Conservation (phyloP, 2,113 vertebrate species). For the Oryzias celebensis region DNA sequence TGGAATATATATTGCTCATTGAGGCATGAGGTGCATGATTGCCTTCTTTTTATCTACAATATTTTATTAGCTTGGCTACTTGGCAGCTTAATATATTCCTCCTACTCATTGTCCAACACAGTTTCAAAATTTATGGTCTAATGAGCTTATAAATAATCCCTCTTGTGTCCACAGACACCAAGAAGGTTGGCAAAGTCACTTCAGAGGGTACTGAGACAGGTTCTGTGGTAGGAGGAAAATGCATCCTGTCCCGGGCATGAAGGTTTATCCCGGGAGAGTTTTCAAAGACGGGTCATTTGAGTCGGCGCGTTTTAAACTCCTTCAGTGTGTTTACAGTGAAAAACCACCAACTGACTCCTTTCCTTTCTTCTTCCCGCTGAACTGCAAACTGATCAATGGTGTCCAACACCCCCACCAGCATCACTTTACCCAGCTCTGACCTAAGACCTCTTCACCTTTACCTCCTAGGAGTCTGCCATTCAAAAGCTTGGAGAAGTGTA, state of each 20-base stretch:
- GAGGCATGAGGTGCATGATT: conserved; percentile 48
- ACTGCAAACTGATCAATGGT: conserved; percentile 37
- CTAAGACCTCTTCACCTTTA: conserved; percentile 46
- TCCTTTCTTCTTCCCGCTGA: conserved; percentile 1
- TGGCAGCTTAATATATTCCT: conserved; percentile 55
- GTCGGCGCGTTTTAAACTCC: conserved; percentile 18
- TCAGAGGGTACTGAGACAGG: conserved; percentile 19
- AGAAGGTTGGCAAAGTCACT: conserved; percentile 61
- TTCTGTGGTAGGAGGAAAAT: conserved; percentile 27
- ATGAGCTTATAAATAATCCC: conserved; percentile 69
- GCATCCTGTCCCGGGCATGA: conserved; percentile 20
- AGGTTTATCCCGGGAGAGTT: conserved; percentile 42
- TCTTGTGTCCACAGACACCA: conserved; percentile 54
- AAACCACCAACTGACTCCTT: conserved; percentile 10
- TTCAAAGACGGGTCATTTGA: conserved; percentile 33
- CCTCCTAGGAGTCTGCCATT: conserved; percentile 3
- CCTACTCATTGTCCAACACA: conserved; percentile 52
- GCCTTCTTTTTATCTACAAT: conserved; percentile 45
- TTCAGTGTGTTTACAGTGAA: conserved; percentile 32
- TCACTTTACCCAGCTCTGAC: conserved; percentile 15
- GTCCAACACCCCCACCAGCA: conserved; percentile 9
- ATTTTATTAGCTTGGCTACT: conserved; percentile 56
- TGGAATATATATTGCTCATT: conserved; percentile 35
- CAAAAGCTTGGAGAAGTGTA: too few relatives aligned
- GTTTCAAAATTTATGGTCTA: conserved; percentile 64